Base-by-base conservation (phyloP, 2,888 invertebrate species). In the Sisyra terminalis region DNA sequence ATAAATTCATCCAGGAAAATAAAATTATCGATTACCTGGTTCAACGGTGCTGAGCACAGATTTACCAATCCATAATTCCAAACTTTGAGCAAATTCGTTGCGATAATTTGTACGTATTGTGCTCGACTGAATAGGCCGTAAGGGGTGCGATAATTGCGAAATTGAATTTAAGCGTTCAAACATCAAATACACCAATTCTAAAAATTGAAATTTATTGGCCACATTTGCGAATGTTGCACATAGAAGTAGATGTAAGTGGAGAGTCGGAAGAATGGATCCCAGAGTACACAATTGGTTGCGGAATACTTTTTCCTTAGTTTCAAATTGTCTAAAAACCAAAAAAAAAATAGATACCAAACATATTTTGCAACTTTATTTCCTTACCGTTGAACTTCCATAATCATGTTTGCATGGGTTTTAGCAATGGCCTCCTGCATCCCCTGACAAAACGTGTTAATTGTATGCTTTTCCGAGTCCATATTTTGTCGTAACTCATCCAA, bases 121-220 rank as follows among this genome's bases (percentile, higher is more conserved):
- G 30, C 71, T 70, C 18, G 70, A 67, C 51, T 71, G 71, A 32
- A 69, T 58, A 10, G 72, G 70, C 48, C 70, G 66, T 34, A 72
- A 65, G 1, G 74, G 71, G 53, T 73, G 71, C 38, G 73, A 72
- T 30, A 76, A 62, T 51, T 76, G 75, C 1, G 77, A 73, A 9
- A 80, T 76, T 13, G 74, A 69, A 37, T 71, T 66, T 42, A 80
- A 59, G 39, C 80, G 63, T 48, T 78, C 78, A 52, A 79, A 70
- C 59, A 80, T 65, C 3, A 71, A 71, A 53, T 75, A 76, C 14
- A 73, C 76, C 44, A 79, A 59, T 53, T 78, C 79, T 39, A 83
- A 66, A 57, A 82, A 80, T 56, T 83, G 81, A 54, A 78, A 77
- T 56, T 79, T 79, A 50, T 76, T 78, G 3, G 81, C 78, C 8